Evolutionary conservation across 2,888 invertebrate species (phyloP), one percentile per base, ranked within the genome.

Genomic region (Apamea anceps): DNA sequence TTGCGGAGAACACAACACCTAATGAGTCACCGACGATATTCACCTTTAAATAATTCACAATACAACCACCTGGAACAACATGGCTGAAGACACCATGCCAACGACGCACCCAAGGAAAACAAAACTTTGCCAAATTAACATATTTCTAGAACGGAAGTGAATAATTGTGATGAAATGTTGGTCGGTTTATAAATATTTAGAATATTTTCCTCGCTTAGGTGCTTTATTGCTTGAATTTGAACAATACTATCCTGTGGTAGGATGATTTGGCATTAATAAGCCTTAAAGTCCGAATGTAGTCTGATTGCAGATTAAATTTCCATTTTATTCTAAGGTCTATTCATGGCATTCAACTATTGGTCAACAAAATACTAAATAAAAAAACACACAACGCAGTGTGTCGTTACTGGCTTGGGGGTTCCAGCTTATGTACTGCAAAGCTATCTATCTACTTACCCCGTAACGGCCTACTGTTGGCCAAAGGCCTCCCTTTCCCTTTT

Each of bases 11-110:
- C 48, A 68, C 25, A 57, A 66, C 21, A 67, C 32, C 0, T 37
- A 63, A 65, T 88, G 85, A 88, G 66, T 88, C 88, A 86, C 32
- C 25, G n/a, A 66, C 62, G 65, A 73, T 82, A 81, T 86, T 85
- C 80, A 85, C 73, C 84, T 86, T 87, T 73, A 77, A 89, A 90
- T 84, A 82, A 87, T 85, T 84, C 60, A 79, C 72, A 89, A 85
- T 81, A 80, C 63, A 67, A 37, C 32, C 89, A 89, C 82, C 89
- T 89, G 89, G 73, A 75, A 77, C 81, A 90, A 90, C 77, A 89
- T 74, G 62, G 70, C 74, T 70, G 63, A n/a, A 73, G 81, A 78
- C 77, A 74, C 67, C 54, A 73, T 32, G 68, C 57, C 65, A 37
- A 51, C 48, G 57, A 70, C 72, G 75, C 62, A 57, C 70, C 45